phyloP scores from a whole-genome alignment of 1,140 invertebrate species.

The Parapsyche elsis region DNA sequence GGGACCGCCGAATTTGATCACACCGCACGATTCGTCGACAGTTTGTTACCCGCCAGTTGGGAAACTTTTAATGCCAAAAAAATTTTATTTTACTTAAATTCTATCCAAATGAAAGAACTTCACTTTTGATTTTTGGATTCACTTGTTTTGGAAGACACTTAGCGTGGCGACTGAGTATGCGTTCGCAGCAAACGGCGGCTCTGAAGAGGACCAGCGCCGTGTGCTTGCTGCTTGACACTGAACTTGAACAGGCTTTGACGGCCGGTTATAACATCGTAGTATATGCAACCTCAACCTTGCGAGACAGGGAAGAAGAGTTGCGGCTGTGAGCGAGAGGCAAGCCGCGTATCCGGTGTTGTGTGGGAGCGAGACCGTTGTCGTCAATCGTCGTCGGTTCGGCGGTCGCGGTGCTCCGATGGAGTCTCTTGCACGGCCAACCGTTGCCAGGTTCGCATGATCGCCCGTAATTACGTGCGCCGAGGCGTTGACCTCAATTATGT shows the following conservation, averaged over 20 bases:
- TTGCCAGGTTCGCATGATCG: conserved; percentile 48
- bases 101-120: not conserved
- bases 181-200: not conserved
- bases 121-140: not conserved
- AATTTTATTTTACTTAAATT: not conserved
- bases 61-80: not conserved
- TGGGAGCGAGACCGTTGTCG: conserved; percentile 61
- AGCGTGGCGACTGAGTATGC: not conserved
- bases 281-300: conserved; percentile 70
- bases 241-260: conserved; percentile 67
- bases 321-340: conserved; percentile 58
- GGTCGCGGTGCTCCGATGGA: conserved; percentile 25
- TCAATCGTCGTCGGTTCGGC: conserved; percentile 44
- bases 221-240: conserved; percentile 68
- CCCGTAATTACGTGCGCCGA: conserved; percentile 38
- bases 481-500: conserved; percentile 52
- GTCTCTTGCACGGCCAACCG: conserved; percentile 41
- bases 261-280: conserved; percentile 70
- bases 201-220: conserved; percentile 44
- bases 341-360: conserved; percentile 39
- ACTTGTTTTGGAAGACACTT: not conserved
- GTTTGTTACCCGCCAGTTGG: not conserved
- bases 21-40: not conserved
- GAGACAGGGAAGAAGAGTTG: conserved; percentile 66
- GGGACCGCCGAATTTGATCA: not conserved